These are phyloP conservation scores for Brevipalpus yothersi DNA, from an alignment of 1,140 invertebrate species.

Conservation along the genomic window DNA sequence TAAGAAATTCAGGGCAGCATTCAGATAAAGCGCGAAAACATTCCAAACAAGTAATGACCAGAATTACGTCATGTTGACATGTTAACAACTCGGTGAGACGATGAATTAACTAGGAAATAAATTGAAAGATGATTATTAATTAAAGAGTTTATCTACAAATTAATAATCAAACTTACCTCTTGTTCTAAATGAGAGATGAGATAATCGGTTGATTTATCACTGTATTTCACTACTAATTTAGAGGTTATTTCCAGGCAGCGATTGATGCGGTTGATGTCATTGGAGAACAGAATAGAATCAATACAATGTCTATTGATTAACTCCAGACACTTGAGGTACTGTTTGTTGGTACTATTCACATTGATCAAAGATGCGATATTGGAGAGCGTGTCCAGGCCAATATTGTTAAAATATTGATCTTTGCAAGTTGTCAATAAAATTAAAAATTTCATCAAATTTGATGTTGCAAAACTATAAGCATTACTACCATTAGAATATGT, in stretches of 20 bases:
- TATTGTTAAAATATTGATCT: constrained; percentile 1
- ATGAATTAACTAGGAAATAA: background rate
- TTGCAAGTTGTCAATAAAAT: constrained; percentile 1
- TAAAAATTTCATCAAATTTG: constrained; percentile 6
- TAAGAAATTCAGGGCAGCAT: constrained; percentile 6
- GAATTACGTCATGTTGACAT: constrained; percentile 10
- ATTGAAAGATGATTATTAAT: background rate
- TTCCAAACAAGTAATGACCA: constrained; percentile 7
- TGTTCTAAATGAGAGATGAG: constrained; percentile 1
- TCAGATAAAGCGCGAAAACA: constrained; percentile 8
- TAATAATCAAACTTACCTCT: constrained; percentile 1
- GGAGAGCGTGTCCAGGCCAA: constrained; percentile 8
- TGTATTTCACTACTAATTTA: constrained; percentile 1
- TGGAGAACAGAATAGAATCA: background rate
- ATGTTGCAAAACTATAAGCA: background rate
- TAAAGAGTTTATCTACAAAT: background rate
- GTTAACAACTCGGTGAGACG: constrained; percentile 9
- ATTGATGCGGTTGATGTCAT: constrained; percentile 3
- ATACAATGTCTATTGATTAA: constrained; percentile 3
- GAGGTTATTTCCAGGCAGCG: constrained; percentile 7
- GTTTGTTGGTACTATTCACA: background rate
- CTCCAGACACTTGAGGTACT: background rate
- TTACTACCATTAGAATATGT: background rate
- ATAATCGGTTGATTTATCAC: background rate
- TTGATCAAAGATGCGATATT: constrained; percentile 4